Evolutionary conservation across 1,140 invertebrate genomes (phyloP), one percentile per base, ranked within the genome.

Genomic region (Drosophila auraria): DNA sequence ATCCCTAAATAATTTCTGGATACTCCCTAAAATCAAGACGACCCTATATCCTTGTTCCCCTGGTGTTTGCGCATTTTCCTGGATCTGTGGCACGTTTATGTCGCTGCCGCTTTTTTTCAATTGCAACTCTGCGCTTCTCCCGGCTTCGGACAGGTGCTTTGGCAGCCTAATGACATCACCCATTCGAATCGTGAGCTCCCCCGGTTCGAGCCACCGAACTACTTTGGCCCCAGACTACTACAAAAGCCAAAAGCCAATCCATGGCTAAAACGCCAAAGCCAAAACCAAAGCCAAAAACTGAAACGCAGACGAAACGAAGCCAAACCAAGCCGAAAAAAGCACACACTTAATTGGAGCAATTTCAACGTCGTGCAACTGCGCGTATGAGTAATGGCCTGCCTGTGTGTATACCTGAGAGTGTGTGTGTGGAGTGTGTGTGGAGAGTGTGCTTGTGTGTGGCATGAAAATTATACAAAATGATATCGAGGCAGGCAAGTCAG

Each of bases 311-410:
- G 36, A 56, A 56, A 38, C 17, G 53, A 62, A 45, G 12, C 53
- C 44, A 44, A 62, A 44, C 8, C 49, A 47, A 20, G 57, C 62
- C 62, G 38, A 64, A 65, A 69, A 59, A 58, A 71, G 72, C 68
- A 64, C 61, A 65, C 73, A 83, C 71, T 87, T 87, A 87, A 87
- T 87, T 87, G 83, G 83, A 83, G 83, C 83, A 87, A 87, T 87
- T 87, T 87, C 83, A 80, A 87, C 83, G 83, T 87, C 83, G 83
- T 87, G 83, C 83, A 87, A 87, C 83, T 87, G 83, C 80, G 83
- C 83, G 84, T 78, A 83, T 87, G 80, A 80, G 78, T 80, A 80
- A 80, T 80, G 78, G 56, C 70, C 54, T 25, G 54, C 4, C 54
- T 30, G 23, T n/a, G 25, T 30, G 23, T n/a, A 25, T 50, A 20